Base-by-base conservation (phyloP, 2,888 invertebrate genomes). In the Eupithecia dodoneata region DNA sequence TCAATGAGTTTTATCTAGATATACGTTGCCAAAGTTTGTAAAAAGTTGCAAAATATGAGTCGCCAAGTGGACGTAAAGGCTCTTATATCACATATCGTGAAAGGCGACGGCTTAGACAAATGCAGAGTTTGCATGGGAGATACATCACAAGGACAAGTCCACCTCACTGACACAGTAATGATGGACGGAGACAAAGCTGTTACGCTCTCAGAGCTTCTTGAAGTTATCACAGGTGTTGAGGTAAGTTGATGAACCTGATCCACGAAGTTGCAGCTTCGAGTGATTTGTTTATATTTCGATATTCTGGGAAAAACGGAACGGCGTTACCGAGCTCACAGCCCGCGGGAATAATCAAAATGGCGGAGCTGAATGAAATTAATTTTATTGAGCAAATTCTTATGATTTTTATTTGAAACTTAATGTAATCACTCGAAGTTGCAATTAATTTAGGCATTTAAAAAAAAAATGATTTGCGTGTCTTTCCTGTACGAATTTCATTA, bases 101-200 rank as follows among this genome's bases (percentile, higher is more conserved):
- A 89, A 77, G 94, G 94, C 80, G 94, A 95, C 81, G 95, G 95
- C 4, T 85, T 87, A 66, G 91, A 94, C 77, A 92, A 89, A 90
- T 95, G 94, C 82, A 87, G 94, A 84, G 94, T 94, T 82, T 95
- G 95, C 81, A 91, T 95, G 93, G 94, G 94, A 2, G 94, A 93
- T 75, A 94, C 95, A 0, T 86, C 90, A 2, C 93, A 94, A 80
- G 95, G 95, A 5, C 94, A 93, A 85, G 94, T 95, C 45, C 91
- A 91, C 80, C 89, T 95, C 63, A 90, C 90, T 76, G 95, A 95
- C 79, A 94, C 94, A 1, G 94, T 95, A 5, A 92, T 94, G 93
- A 89, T 92, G 89, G 93, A 94, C 59, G 94, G 91, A 49, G 94
- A 94, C 52, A 91, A 89, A 80, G 88, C 93, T 18, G 90, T 94